These are phyloP conservation scores for Ptiloglossa arizonensis DNA, from an alignment of 1,140 invertebrate species.

Conservation along the genomic window DNA sequence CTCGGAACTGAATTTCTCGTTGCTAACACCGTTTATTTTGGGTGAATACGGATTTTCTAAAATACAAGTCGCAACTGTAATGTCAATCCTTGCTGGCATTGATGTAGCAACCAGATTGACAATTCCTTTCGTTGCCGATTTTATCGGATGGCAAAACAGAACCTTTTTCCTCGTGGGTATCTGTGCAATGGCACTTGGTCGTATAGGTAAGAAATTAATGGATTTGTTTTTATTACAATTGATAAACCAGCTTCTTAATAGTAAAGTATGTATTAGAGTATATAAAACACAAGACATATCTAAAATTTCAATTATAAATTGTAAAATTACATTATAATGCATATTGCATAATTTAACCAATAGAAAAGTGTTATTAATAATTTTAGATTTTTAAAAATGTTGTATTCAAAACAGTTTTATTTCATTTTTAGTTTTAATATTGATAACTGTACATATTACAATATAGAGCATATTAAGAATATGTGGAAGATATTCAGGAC, in stretches of 20 bases:
- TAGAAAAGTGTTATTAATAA: no score
- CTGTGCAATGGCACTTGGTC: conserved; percentile 66
- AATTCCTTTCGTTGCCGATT: conserved; percentile 84
- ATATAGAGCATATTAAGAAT: no score
- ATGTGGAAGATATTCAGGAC: no score
- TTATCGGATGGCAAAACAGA: conserved; percentile 70
- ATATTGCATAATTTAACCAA: no score
- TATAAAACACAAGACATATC: no score
- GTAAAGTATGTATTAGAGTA: no score
- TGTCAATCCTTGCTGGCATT: conserved; percentile 84
- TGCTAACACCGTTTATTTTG: conserved; percentile 87
- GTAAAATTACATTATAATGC: no score
- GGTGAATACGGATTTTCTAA: conserved; percentile 84
- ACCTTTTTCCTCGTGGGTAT: conserved; percentile 76
- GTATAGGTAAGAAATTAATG: conserved; percentile 69
- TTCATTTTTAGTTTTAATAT: neutral
- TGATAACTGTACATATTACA: no score
- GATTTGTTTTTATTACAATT: no score
- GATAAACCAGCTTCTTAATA: no score
- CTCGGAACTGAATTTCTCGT: conserved; percentile 87
- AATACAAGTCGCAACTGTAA: conserved; percentile 83
- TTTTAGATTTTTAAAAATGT: no score
- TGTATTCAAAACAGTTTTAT: neutral
- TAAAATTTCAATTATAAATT: no score
- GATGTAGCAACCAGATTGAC: conserved; percentile 85